Evolutionary conservation across 2,113 vertebrate genomes (phyloP).

Genomic region (Cyphomyrus discorhynchus): DNA sequence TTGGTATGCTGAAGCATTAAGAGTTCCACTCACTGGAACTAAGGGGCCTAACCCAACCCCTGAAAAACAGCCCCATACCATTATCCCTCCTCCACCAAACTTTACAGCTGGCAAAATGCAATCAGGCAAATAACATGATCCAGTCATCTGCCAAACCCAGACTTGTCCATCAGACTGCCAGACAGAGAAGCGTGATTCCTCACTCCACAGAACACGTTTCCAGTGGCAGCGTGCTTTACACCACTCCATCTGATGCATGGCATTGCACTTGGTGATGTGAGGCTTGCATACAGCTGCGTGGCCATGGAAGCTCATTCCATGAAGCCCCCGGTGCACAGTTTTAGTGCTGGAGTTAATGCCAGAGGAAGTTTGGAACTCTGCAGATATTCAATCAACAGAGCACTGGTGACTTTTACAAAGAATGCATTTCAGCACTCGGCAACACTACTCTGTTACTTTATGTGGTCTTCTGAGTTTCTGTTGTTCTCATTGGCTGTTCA

Average conservation of each 20-base stretch:
- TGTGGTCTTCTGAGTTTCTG: background rate
- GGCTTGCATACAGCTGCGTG: background rate
- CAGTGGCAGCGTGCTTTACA: background rate
- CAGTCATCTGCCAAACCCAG: background rate
- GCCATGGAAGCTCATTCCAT: background rate
- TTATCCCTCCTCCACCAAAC: background rate
- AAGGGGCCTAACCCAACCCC: background rate
- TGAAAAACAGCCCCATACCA: background rate
- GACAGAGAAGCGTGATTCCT: background rate
- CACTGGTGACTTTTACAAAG: background rate
- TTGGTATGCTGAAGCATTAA: too few relatives aligned
- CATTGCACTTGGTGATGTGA: background rate
- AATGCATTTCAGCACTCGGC: background rate
- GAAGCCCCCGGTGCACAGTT: background rate
- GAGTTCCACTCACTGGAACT: too few relatives aligned
- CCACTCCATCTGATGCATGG: background rate
- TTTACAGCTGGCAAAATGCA: background rate
- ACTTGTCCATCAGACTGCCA: background rate
- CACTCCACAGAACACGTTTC: background rate
- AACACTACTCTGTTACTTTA: background rate
- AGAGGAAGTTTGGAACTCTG: background rate
- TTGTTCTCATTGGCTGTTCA: background rate
- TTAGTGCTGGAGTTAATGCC: background rate
- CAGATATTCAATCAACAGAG: background rate
- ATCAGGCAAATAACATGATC: background rate